Conservation (phyloP, 2,113 vertebrate species). For the Bungarus multicinctus region DNA sequence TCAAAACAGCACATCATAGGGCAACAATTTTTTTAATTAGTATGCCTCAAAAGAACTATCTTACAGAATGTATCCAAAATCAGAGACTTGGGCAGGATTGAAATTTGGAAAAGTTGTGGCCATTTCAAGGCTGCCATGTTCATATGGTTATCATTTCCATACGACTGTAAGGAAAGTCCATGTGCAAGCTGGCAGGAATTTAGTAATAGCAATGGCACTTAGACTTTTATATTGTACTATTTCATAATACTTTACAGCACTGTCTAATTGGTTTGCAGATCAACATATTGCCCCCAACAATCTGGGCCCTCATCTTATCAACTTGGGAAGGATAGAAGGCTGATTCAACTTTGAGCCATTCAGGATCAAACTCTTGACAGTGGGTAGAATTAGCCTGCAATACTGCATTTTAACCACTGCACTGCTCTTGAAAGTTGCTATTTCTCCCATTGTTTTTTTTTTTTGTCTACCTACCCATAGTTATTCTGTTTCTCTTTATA, state of each 20-base stretch:
- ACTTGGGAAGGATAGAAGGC: neutral
- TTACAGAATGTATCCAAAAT: neutral
- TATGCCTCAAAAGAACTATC: neutral
- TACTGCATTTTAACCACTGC: neutral
- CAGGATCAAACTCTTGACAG: neutral
- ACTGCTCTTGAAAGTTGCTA: neutral
- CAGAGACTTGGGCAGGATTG: neutral
- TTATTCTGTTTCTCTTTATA: neutral
- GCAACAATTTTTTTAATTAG: neutral
- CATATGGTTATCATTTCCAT: neutral
- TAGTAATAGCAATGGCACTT: neutral
- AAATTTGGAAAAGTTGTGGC: neutral
- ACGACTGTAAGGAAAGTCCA: neutral
- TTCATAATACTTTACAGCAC: neutral
- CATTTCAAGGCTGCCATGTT: neutral
- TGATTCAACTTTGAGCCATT: neutral
- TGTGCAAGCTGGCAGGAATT: neutral
- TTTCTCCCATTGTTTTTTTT: neutral
- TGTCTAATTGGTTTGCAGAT: neutral
- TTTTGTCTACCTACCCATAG: neutral
- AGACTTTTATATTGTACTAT: neutral
- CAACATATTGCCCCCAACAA: neutral
- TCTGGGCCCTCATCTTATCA: neutral
- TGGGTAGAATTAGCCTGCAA: neutral
- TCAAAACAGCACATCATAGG: neutral